phyloP scores from a whole-genome alignment of 2,113 vertebrate genomes.

The Pavo muticus region DNA sequence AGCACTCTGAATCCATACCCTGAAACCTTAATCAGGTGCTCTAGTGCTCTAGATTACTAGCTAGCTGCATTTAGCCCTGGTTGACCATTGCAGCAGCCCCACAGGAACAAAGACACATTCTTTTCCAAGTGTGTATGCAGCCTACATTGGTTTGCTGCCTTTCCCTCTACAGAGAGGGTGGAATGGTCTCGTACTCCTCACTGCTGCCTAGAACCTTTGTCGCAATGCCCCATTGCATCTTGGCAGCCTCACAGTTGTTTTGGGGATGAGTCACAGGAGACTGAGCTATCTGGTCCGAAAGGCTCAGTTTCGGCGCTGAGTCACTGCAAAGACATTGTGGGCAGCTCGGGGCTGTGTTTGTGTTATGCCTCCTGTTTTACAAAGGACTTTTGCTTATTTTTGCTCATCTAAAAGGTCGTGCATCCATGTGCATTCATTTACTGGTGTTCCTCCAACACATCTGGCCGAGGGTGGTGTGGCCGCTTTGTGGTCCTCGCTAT shows the following conservation, averaged over 20 bases:
- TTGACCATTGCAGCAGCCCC: background rate
- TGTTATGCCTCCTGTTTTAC: background rate
- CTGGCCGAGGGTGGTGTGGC: background rate
- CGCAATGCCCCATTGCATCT: background rate
- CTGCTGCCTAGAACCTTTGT: background rate
- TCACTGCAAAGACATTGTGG: constrained; percentile 1
- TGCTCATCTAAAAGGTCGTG: background rate
- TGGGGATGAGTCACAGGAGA: constrained; percentile 40
- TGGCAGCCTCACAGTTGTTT: background rate
- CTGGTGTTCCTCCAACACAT: background rate
- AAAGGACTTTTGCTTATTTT: background rate
- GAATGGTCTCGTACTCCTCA: background rate
- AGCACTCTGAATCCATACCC: background rate
- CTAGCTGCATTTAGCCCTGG: background rate
- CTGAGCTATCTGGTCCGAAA: background rate
- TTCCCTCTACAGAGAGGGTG: background rate
- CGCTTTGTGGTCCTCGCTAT: accelerated
- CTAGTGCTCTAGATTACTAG: background rate
- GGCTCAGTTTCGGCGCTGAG: constrained; percentile 23
- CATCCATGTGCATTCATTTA: background rate
- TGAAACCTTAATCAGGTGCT: background rate
- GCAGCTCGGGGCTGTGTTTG: background rate
- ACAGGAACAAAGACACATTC: background rate
- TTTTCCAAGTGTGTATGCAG: accelerated
- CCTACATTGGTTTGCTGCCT: background rate